Base-by-base conservation (phyloP, 2,888 invertebrate genomes). In the Sialis lutaria region DNA sequence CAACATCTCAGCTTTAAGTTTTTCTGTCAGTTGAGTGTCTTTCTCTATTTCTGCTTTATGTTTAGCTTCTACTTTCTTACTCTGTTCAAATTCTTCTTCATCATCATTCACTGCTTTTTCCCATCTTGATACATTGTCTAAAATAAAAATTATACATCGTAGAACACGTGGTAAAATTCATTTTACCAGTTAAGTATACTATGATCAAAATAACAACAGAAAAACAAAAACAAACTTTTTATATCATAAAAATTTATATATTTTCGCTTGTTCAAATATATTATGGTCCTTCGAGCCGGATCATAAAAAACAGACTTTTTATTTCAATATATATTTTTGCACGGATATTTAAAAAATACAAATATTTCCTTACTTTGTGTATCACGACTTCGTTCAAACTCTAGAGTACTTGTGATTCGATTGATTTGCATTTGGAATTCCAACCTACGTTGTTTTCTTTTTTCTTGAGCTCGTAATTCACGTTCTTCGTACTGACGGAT, bases 401-500 rank as follows among this genome's bases (percentile, higher is more conserved):
- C 96, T 52, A 98, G 73, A 67, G 97, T 93, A 63, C 91, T 93
- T 46, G 84, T 79, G 57, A 96, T 83, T 51, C 90, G 77, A 69
- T 93, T 91, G 56, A 89, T 88, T 67, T 98, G 96, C 62, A 92
- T 92, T 59, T 97, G 93, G 68, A 91, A 96, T 66, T 96, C 95
- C 64, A 95, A 79, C 53, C 95, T 77, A 54, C 86, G 87, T 62
- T 93, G 90, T 53, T 92, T 92, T 44, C 93, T 75, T 66, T 98
- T 96, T 67, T 97, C 95, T 62, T 93, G 92, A 53, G 88, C 87
- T 53, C 88, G 78, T 58, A 98, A 66, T 67, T 99, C 97, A 32
- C 95, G 75, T 68, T 98, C 96, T 67, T 99, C 98, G 67, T 97
- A 99, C 60, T 96, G 95, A 0, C 93, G 82, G 58, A 98, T 98